phyloP scores from a whole-genome alignment of 2,797 vertebrate genomes.

The Tenualosa thibaudeaui region DNA sequence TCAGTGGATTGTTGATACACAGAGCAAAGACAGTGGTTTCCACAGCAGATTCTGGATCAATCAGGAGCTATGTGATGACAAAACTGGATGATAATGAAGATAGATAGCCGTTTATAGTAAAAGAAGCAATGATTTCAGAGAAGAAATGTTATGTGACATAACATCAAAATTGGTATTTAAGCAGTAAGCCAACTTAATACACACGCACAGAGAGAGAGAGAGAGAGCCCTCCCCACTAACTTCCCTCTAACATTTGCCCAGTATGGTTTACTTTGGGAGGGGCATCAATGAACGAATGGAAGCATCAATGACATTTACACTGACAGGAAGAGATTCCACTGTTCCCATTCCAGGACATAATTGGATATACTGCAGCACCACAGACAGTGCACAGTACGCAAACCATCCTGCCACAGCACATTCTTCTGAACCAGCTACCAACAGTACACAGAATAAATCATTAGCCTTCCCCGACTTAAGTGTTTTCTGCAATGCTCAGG shows the following conservation, averaged over 20 bases:
- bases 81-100: no score
- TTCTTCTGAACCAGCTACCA: not conserved
- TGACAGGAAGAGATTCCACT: slow-evolving; percentile 20
- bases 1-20: not conserved
- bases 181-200: not conserved
- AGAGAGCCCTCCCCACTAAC: not conserved
- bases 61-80: not conserved
- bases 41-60: not conserved
- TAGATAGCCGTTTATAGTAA: no score
- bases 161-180: not conserved
- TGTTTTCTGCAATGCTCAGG: not conserved
- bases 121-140: no score
- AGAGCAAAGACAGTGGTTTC: not conserved
- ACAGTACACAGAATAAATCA: not conserved
- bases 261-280: not conserved
- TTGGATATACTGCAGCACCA: slow-evolving; percentile 15
- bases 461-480: not conserved
- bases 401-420: not conserved
- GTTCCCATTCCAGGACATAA: slow-evolving; percentile 23
- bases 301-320: slow-evolving; percentile 8
- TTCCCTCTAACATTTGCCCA: not conserved
- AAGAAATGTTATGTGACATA: not conserved
- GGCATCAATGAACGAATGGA: not conserved
- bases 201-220: slow-evolving; percentile 1
- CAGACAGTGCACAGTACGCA: not conserved